These are phyloP conservation scores for Nemoura dubitans DNA, from an alignment of 2,888 invertebrate species.

Conservation along the genomic window DNA sequence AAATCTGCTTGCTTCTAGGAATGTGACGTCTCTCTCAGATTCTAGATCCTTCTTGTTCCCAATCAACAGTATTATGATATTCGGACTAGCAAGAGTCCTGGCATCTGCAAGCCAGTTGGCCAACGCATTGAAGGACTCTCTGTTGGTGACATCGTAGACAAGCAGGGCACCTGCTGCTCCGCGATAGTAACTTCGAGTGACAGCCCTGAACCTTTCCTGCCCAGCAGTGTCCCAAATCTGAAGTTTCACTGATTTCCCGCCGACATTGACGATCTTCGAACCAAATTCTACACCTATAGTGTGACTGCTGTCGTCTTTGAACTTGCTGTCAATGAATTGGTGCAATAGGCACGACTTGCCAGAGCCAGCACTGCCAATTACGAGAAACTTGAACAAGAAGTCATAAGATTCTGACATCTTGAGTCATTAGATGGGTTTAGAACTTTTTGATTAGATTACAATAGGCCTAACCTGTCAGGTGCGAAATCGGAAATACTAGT, in stretches of 20 bases:
- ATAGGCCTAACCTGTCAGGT: background rate
- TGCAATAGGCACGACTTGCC: slow-evolving; percentile 86
- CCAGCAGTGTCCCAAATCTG: slow-evolving; percentile 80
- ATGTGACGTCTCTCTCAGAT: slow-evolving; percentile 81
- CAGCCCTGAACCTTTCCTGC: slow-evolving; percentile 66
- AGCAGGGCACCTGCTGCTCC: slow-evolving; percentile 64
- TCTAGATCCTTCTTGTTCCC: slow-evolving; percentile 87
- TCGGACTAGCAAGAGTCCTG: slow-evolving; percentile 80
- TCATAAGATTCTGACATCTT: slow-evolving; percentile 59
- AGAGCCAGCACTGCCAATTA: slow-evolving; percentile 85
- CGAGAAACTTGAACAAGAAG: slow-evolving; percentile 85
- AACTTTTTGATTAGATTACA: background rate
- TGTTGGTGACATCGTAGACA: slow-evolving; percentile 62
- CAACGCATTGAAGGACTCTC: slow-evolving; percentile 64
- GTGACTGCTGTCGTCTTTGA: slow-evolving; percentile 84
- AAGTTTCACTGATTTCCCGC: slow-evolving; percentile 82
- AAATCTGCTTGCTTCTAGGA: slow-evolving; percentile 83
- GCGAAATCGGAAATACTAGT: background rate
- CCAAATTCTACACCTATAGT: slow-evolving; percentile 90
- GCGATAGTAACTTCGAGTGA: slow-evolving; percentile 81
- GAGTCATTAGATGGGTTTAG: background rate
- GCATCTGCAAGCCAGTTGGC: slow-evolving; percentile 77
- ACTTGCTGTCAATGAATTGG: slow-evolving; percentile 86
- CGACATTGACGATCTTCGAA: slow-evolving; percentile 84
- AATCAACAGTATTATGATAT: slow-evolving; percentile 81